Evolutionary conservation across 1,140 invertebrate species (phyloP).

Genomic region (Drosophila tristis): DNA sequence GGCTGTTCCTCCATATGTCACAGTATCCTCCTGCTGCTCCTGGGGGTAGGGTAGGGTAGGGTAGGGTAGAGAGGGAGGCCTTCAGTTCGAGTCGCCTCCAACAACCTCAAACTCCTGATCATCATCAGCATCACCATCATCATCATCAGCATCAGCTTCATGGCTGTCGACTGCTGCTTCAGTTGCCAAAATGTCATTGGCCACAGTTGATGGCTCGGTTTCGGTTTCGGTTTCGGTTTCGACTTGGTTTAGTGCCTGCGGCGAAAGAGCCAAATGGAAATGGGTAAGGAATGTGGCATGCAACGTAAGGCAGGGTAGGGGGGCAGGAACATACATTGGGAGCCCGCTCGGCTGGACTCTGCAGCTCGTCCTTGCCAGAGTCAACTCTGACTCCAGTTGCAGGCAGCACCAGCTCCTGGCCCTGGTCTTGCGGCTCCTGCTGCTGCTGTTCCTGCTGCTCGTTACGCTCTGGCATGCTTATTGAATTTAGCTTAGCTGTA

Average conservation of each 20-base stretch:
- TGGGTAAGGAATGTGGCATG: not conserved
- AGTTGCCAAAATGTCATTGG: conserved; percentile 68
- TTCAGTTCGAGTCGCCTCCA: conserved; percentile 48
- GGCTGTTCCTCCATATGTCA: conserved; percentile 6
- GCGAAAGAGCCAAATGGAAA: conserved; percentile 38
- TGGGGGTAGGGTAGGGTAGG: not conserved
- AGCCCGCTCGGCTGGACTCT: conserved; percentile 16
- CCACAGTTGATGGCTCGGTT: conserved; percentile 55
- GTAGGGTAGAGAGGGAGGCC: not conserved
- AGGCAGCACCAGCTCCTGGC: conserved; percentile 3
- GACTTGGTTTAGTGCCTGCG: conserved; percentile 37
- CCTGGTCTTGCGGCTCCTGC: not conserved
- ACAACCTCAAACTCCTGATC: conserved; percentile 30
- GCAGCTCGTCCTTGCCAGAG: conserved; percentile 16
- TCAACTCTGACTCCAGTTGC: conserved; percentile 33
- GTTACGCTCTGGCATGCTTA: conserved; percentile 64
- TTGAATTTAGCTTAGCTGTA: conserved; percentile 65
- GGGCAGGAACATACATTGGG: conserved; percentile 20
- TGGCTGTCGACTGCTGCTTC: conserved; percentile 29
- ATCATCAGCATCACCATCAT: conserved; percentile 13
- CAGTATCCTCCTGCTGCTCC: conserved; percentile 7
- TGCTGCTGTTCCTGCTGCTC: conserved; percentile 20
- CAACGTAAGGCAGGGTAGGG: not conserved
- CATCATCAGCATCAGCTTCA: conserved; percentile 11
- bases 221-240: conserved; percentile 36